Evolutionary conservation across 2,888 invertebrate genomes (phyloP).

Genomic region (Petrolisthes cinctipes): DNA sequence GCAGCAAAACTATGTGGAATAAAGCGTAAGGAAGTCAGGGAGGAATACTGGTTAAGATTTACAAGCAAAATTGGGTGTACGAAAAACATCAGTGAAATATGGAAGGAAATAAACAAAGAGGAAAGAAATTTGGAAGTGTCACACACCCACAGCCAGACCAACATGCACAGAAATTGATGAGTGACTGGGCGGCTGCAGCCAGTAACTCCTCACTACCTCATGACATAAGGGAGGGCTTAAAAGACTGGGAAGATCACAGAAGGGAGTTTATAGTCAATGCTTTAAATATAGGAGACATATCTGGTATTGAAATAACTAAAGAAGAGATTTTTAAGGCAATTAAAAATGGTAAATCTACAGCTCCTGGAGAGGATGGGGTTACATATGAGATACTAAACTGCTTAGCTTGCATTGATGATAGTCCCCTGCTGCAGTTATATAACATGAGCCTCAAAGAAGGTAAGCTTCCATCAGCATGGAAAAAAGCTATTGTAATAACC

Average conservation of each 20-base stretch:
- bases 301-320: not conserved
- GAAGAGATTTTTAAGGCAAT: not conserved
- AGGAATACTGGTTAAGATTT: too few species aligned
- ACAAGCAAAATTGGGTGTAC: too few species aligned
- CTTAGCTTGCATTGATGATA: not conserved
- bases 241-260: not conserved
- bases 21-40: not conserved
- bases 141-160: too few species aligned
- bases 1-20: not conserved
- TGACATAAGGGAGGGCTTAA: too few species aligned
- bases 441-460: not conserved
- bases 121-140: too few species aligned
- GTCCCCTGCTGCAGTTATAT: not conserved
- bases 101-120: too few species aligned
- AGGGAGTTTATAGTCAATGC: not conserved
- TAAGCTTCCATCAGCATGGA: not conserved
- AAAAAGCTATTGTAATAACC: not conserved
- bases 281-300: not conserved
- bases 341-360: not conserved
- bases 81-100: too few species aligned
- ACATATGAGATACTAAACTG: not conserved
- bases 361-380: not conserved
- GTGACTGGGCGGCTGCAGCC: too few species aligned
- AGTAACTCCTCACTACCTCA: too few species aligned
- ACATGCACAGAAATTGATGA: too few species aligned